phyloP scores from a whole-genome alignment of 2,888 invertebrate genomes.

The Andrena praecox region DNA sequence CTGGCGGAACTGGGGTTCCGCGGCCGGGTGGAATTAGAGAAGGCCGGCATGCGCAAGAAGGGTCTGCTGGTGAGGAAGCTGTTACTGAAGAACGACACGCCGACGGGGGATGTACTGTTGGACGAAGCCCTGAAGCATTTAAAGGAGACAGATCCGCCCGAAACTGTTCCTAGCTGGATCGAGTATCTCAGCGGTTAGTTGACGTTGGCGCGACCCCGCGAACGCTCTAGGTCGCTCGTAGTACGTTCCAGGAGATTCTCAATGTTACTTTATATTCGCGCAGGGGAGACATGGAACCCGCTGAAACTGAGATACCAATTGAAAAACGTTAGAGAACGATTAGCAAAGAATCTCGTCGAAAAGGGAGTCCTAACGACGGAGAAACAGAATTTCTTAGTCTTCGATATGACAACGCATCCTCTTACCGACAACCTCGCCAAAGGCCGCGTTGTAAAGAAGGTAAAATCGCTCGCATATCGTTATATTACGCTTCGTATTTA shows the following conservation, averaged over 20 bases:
- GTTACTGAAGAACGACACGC: conserved; percentile 93
- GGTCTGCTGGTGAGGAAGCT: conserved; percentile 95
- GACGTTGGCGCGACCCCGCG: background rate
- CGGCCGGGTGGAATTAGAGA: conserved; percentile 98
- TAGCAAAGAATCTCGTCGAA: conserved; percentile 99
- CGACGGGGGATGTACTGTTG: conserved; percentile 98
- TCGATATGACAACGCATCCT: conserved; percentile 99
- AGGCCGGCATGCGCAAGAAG: conserved; percentile 97
- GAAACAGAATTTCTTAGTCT: conserved; percentile 99
- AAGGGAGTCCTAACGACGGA: conserved; percentile 99
- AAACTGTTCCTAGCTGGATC: conserved; percentile 99
- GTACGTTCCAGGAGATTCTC: background rate
- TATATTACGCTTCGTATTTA: background rate
- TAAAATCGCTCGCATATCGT: conserved; percentile 81
- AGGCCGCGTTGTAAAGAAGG: conserved; percentile 98
- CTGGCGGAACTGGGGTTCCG: conserved; percentile 98
- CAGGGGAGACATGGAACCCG: conserved; percentile 99
- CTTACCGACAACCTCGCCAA: conserved; percentile 98
- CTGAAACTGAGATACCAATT: conserved; percentile 98
- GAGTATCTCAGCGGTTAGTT: conserved; percentile 98
- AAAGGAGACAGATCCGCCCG: conserved; percentile 98
- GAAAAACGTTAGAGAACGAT: conserved; percentile 98
- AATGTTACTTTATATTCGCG: conserved; percentile 68
- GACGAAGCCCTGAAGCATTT: conserved; percentile 98
- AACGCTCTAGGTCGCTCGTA: background rate